A percentile compares a stretch with the other conserved stretches of the same genome.
These are phyloP conservation scores for Indri indri DNA, from an alignment of 2,113 vertebrate genomes.

Conservation along the genomic window DNA sequence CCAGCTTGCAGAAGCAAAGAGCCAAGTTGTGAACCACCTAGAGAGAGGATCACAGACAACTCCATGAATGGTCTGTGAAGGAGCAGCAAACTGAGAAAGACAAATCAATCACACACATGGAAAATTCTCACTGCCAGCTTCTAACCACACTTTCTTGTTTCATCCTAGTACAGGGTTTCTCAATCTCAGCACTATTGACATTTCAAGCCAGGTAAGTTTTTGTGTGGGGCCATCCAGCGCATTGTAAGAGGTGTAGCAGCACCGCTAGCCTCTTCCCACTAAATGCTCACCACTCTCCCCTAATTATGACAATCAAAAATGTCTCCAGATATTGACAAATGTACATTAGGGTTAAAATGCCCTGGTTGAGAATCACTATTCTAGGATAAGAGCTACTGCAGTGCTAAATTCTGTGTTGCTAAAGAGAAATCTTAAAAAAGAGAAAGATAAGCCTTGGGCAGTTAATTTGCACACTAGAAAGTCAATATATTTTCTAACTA, in stretches of 20 bases:
- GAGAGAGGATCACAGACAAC: neutral
- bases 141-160: neutral
- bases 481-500: neutral
- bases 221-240: neutral
- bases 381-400: neutral
- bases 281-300: neutral
- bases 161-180: neutral
- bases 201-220: neutral
- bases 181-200: neutral
- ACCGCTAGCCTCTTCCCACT: neutral
- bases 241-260: neutral
- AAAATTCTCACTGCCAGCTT: neutral
- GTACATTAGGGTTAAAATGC: neutral
- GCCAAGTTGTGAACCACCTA: neutral
- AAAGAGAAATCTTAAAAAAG: neutral
- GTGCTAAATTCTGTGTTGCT: neutral
- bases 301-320: neutral
- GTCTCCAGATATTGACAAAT: neutral
- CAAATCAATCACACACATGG: neutral
- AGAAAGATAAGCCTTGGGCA: neutral
- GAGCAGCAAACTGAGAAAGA: neutral
- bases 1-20: neutral
- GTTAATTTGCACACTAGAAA: slow-evolving; percentile 18
- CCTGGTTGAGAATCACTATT: neutral
- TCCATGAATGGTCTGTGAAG: neutral